phyloP scores from a whole-genome alignment of 2,888 invertebrate species.

The Alcis repandata region DNA sequence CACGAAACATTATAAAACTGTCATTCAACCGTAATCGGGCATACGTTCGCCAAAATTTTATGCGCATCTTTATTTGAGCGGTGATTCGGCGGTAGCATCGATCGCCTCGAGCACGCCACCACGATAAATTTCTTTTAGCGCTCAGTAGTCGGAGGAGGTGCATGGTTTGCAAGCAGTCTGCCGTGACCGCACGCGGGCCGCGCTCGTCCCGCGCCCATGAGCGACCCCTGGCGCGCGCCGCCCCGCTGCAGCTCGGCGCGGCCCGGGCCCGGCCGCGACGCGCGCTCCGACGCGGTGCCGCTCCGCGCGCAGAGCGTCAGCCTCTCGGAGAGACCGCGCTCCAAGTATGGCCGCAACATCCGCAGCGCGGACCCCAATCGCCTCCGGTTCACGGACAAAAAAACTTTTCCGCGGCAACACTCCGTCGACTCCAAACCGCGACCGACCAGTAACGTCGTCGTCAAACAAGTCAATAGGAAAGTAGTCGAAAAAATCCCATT shows the following conservation, averaged over 20 bases:
- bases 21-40: slow-evolving; percentile 61
- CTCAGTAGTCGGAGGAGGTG: slow-evolving; percentile 65
- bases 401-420: slow-evolving; percentile 58
- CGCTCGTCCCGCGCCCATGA: slow-evolving; percentile 61
- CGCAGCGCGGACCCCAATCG: slow-evolving; percentile 72
- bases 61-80: slow-evolving; percentile 78
- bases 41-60: slow-evolving; percentile 74
- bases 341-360: slow-evolving; percentile 69
- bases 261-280: slow-evolving; percentile 45
- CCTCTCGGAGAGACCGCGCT: slow-evolving; percentile 71
- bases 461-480: slow-evolving; percentile 74
- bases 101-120: slow-evolving; percentile 77
- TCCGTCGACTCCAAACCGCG: slow-evolving; percentile 56
- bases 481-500: slow-evolving; percentile 72
- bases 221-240: slow-evolving; percentile 31
- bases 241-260: slow-evolving; percentile 54
- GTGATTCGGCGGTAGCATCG: slow-evolving; percentile 69
- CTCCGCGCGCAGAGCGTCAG: slow-evolving; percentile 77
- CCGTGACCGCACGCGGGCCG: slow-evolving; percentile 59
- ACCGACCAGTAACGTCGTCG: slow-evolving; percentile 55
- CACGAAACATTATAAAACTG: slow-evolving; percentile 63
- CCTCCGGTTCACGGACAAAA: slow-evolving; percentile 61
- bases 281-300: slow-evolving; percentile 54
- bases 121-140: slow-evolving; percentile 83
- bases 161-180: slow-evolving; percentile 69